Base-by-base conservation (phyloP, 2,113 vertebrate species). In the Caranx ignobilis region DNA sequence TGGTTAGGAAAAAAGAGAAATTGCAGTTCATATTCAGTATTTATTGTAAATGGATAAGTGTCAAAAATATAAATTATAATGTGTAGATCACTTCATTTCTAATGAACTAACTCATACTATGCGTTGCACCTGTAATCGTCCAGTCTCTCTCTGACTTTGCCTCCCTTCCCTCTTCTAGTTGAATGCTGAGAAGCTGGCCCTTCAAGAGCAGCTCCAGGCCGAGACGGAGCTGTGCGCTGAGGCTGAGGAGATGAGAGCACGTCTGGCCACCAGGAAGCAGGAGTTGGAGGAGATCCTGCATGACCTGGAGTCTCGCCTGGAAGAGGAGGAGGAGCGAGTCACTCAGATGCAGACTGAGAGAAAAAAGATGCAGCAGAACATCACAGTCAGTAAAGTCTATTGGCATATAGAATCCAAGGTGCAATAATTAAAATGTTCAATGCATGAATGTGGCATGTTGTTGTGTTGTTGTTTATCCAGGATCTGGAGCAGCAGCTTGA, bases 281-380 rank as follows among this genome's bases (percentile, higher is more conserved):
- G 98, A 99, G 65, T 93, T 99, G 52, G 98, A 99, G 88, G 98
- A 99, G 80, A 97, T 99, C 57, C 95, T 99, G 68, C 97, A 98
- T 0, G 98, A 99, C 82, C 89, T 98, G 74, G 98, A 99, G 93
- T 96, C 97, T 55, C 95, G 98, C 1, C 96, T 99, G 52, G 98
- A 99, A 88, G 98, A 99, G 68, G 98, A 99, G 71, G 98, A 99
- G 77, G 98, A 99, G 84, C 87, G 97, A 37, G 96, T 95, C 76
- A 94, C 95, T 31, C 96, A 97, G 45, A 90, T 99, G 86, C 94
- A 96, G 59, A 60, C 82, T 0, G 98, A 99, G 67, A 98, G 96
- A 90, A 99, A 97, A 89, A 99, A 99, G 87, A 99, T 99, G 98
- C 97, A 98, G 79, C 97, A 98, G 83, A 99, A 99, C 74, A 99